Conservation (phyloP, 2,113 vertebrate species). For the Elephantulus edwardii region DNA sequence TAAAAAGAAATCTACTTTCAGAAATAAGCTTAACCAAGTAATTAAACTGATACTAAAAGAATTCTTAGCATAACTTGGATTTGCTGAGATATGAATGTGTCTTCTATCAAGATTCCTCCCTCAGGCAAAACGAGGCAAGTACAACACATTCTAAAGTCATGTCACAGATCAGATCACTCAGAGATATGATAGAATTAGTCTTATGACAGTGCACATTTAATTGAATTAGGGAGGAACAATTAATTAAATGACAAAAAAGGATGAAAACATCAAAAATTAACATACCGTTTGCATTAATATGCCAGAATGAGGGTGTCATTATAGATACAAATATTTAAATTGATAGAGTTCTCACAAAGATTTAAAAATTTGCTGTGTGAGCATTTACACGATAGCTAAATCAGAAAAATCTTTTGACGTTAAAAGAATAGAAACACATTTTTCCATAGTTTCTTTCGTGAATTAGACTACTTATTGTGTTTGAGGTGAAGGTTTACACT, state of each 20-base stretch:
- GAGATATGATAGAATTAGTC: constrained; percentile 72
- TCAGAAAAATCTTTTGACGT: constrained; percentile 3
- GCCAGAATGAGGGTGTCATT: constrained; percentile 64
- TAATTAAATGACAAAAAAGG: constrained; percentile 74
- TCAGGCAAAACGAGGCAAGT: constrained; percentile 65
- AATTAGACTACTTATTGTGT: not conserved
- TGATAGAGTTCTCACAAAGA: constrained; percentile 44
- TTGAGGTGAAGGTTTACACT: not conserved
- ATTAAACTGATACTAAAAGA: constrained; percentile 56
- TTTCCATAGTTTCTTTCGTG: not conserved
- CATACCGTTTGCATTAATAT: constrained; percentile 57
- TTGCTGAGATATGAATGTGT: constrained; percentile 55
- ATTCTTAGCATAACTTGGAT: constrained; percentile 55
- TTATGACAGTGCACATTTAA: constrained; percentile 65
- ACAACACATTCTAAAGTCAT: constrained; percentile 66
- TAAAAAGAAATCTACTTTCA: constrained; percentile 26
- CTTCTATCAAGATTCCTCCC: constrained; percentile 27
- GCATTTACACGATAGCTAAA: not conserved
- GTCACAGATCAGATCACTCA: constrained; percentile 66
- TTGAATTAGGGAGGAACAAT: constrained; percentile 75
- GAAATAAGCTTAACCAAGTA: constrained; percentile 38
- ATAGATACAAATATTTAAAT: constrained; percentile 58
- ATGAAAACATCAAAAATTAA: constrained; percentile 73
- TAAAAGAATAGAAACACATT: not conserved
- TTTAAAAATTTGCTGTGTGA: constrained; percentile 26